Conservation (phyloP, 2,888 invertebrate species). For the Stenichneumon culpator region DNA sequence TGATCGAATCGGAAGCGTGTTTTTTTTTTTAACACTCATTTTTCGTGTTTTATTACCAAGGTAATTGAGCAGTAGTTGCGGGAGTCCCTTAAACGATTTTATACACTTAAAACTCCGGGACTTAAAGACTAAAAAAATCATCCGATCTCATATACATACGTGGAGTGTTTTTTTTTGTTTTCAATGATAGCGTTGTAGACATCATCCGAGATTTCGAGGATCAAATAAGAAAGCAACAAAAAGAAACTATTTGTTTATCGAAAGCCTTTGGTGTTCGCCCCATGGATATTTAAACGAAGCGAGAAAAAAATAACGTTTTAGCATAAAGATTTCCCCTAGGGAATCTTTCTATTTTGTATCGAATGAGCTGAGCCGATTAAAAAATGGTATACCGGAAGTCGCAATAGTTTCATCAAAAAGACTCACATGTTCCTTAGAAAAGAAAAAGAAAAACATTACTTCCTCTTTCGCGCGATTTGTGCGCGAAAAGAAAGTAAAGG, state of each 20-base stretch:
- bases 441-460: slow-evolving; percentile 7
- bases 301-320: slow-evolving; percentile 28
- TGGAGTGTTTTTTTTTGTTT: slow-evolving; percentile 66
- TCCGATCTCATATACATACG: slow-evolving; percentile 76
- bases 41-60: slow-evolving; percentile 71
- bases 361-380: slow-evolving; percentile 24
- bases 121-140: slow-evolving; percentile 64
- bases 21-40: slow-evolving; percentile 29
- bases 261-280: slow-evolving; percentile 72
- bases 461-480: slow-evolving; percentile 27
- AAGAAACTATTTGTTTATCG: slow-evolving; percentile 74
- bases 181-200: slow-evolving; percentile 70
- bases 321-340: slow-evolving; percentile 45
- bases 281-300: slow-evolving; percentile 40
- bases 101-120: slow-evolving; percentile 79
- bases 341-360: slow-evolving; percentile 59
- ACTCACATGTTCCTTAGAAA: slow-evolving; percentile 7
- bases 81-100: slow-evolving; percentile 75
- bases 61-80: slow-evolving; percentile 71
- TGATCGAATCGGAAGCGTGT: slow-evolving; percentile 74
- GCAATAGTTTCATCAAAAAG: slow-evolving; percentile 16
- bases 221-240: slow-evolving; percentile 63
- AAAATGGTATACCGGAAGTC: slow-evolving; percentile 20
- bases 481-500: slow-evolving; percentile 2
- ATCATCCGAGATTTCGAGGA: slow-evolving; percentile 79